Evolutionary conservation across 2,888 invertebrate genomes (phyloP), one percentile per base, ranked within the genome.

Genomic region (Cryptophagus acutangulus): DNA sequence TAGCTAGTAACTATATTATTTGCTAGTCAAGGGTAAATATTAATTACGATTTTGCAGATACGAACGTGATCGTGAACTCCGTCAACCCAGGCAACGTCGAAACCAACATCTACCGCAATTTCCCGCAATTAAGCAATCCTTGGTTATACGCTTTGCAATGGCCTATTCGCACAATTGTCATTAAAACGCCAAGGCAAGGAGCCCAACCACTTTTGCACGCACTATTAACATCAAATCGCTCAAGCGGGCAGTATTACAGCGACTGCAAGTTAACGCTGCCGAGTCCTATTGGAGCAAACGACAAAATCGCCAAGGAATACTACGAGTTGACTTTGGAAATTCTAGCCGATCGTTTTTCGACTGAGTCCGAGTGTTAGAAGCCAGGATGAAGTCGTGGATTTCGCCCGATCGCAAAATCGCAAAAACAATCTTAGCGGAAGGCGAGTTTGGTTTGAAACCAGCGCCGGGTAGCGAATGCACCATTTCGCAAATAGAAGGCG

Each of bases 61-160:
- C 66, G 28, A 66, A 66, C 41, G 57, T 71, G 15, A 57, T 67
- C 26, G 65, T 71, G 15, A 69, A 68, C 48, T 62, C 69, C 20
- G 71, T 67, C 8, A 65, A 73, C 54, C 73, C 72, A 2, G 73
- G 72, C 2, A 71, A 71, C 48, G 67, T 66, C 1, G 71, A 71
- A 55, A 72, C 72, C 0, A 43, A 51, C 3, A 69, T 72, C 28
- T 71, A 55, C 50, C 59, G 70, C 15, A 50, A 70, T 44, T 71
- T 65, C 48, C 67, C 67, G 2, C 59, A 56, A 6, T 46, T 70
- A 33, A 59, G 52, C 18, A 68, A 66, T 41, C 56, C 54, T 8
- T 63, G 62, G 54, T 46, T 69, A 24, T 69, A 55, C 44, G 61
- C 59, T 5, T 45, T 71, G 4, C 70, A 69, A 61, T 69, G 65